These are phyloP conservation scores for Caerostris extrusa DNA, from an alignment of 1,140 invertebrate genomes.

Conservation along the genomic window DNA sequence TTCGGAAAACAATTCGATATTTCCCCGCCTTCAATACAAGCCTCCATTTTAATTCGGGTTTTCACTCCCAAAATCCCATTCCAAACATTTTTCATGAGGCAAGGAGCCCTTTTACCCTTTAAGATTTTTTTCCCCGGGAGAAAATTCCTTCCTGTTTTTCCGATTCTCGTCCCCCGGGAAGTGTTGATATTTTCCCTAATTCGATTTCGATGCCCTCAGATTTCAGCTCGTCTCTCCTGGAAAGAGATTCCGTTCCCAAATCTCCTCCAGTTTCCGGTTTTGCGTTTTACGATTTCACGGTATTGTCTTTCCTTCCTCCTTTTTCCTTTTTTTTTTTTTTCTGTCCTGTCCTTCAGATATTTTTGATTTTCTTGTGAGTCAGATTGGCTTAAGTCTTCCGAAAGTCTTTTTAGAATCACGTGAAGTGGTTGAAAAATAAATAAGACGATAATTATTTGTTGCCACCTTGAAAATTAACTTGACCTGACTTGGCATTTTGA, in stretches of 20 bases:
- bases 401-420: too few relatives aligned
- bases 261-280: background rate
- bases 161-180: background rate
- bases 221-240: background rate
- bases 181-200: background rate
- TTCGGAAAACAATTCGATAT: background rate
- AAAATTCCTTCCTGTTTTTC: background rate
- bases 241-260: background rate
- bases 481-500: too few relatives aligned
- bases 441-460: too few relatives aligned
- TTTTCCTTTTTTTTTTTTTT: too few relatives aligned
- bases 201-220: background rate
- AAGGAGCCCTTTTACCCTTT: background rate
- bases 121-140: background rate
- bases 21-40: background rate
- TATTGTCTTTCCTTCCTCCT: background rate
- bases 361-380: background rate
- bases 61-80: background rate
- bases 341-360: background rate
- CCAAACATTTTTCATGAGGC: background rate
- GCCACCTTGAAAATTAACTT: too few relatives aligned
- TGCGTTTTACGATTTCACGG: constrained; percentile 4
- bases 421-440: too few relatives aligned
- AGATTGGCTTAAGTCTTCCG: background rate
- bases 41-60: background rate